These are phyloP conservation scores for Plagiodera versicolora DNA, from an alignment of 2,888 invertebrate species.

Conservation along the genomic window DNA sequence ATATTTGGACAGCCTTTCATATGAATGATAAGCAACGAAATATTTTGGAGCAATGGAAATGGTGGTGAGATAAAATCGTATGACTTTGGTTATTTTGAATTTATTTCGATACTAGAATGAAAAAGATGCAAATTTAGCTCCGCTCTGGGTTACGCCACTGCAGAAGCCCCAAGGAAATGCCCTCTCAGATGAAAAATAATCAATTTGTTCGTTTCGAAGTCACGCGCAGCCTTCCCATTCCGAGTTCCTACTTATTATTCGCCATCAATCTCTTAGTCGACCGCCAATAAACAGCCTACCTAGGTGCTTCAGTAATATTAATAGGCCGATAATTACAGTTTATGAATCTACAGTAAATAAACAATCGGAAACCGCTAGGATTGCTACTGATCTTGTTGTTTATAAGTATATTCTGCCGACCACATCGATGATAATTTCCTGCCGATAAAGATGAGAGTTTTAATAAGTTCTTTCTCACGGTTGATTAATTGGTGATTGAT, in stretches of 20 bases:
- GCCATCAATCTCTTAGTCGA: constrained; percentile 20
- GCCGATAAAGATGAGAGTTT: background rate
- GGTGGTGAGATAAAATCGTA: too few relatives aligned
- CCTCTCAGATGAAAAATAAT: background rate
- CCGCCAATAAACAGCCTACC: constrained; percentile 19
- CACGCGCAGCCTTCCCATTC: background rate
- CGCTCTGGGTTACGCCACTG: too few relatives aligned
- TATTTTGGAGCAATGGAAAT: too few relatives aligned
- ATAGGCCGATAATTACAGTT: constrained; percentile 23
- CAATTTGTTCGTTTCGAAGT: background rate
- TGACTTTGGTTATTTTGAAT: too few relatives aligned
- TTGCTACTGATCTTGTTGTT: constrained; percentile 21
- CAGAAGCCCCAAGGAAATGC: too few relatives aligned
- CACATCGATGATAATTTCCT: constrained; percentile 2
- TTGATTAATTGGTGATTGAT: background rate
- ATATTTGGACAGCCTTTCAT: too few relatives aligned
- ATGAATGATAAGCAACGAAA: too few relatives aligned
- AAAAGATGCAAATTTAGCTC: too few relatives aligned
- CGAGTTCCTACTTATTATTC: constrained; percentile 24
- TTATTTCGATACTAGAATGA: too few relatives aligned
- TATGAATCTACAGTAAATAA: constrained; percentile 26
- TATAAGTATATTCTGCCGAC: constrained; percentile 5
- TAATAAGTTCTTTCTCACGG: background rate
- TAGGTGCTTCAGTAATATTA: constrained; percentile 21
- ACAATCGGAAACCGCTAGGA: constrained; percentile 23